Percentiles rank a stretch among this genome's conserved stretches.
Conservation (phyloP, 2,113 vertebrate species). For the Larimichthys crocea region DNA sequence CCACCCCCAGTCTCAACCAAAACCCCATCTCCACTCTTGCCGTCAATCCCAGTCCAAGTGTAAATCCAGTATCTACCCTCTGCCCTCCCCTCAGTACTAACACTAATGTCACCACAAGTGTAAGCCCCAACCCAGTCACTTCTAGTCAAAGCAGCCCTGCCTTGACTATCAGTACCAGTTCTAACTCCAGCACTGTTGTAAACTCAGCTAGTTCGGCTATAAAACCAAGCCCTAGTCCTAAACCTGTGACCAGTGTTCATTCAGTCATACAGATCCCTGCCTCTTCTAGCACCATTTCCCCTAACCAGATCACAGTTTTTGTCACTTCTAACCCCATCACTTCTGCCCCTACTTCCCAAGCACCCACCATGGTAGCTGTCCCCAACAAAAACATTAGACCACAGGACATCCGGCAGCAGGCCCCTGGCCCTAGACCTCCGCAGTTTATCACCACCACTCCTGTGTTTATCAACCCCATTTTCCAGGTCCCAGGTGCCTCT, state of each 20-base stretch:
- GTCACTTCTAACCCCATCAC: constrained; percentile 95
- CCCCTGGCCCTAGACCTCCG: constrained; percentile 80
- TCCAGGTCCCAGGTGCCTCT: constrained; percentile 87
- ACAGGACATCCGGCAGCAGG: constrained; percentile 85
- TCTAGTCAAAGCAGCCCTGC: constrained; percentile 65
- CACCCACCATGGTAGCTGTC: constrained; percentile 91
- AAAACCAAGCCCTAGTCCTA: constrained; percentile 80
- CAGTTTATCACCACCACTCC: constrained; percentile 93
- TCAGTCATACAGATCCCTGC: constrained; percentile 89
- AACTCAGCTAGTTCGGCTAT: constrained; percentile 41
- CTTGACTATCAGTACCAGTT: constrained; percentile 55
- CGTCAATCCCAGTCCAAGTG: constrained; percentile 53
- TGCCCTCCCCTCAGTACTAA: constrained; percentile 55
- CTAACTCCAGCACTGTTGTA: constrained; percentile 56
- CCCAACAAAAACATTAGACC: constrained; percentile 90
- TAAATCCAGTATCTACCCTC: constrained; percentile 39
- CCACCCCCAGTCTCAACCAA: constrained; percentile 55
- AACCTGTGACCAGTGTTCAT: constrained; percentile 83
- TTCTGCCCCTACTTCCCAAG: constrained; percentile 87
- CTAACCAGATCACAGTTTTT: constrained; percentile 96
- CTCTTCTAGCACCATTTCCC: constrained; percentile 87
- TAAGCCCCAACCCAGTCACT: constrained; percentile 60
- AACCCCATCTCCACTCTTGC: constrained; percentile 42
- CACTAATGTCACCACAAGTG: constrained; percentile 61
- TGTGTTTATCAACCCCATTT: constrained; percentile 94